Conservation (phyloP, 1,140 invertebrate species). For the Heliconius eleuchia region DNA sequence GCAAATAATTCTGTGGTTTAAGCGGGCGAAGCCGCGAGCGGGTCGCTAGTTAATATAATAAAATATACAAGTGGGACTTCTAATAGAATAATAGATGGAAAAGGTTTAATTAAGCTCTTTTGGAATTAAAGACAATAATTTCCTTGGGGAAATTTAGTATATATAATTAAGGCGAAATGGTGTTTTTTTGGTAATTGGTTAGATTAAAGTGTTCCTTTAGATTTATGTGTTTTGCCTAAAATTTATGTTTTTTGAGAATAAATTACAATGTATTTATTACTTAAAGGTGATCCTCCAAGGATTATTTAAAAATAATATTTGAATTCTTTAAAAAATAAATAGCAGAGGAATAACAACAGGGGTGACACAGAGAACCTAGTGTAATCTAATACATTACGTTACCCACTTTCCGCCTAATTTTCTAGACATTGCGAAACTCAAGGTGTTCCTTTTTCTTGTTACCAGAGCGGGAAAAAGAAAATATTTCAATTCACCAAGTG, state of each 20-base stretch:
- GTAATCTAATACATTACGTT: too few species aligned
- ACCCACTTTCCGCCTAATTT: too few species aligned
- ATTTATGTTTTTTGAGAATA: background rate
- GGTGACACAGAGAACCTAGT: too few species aligned
- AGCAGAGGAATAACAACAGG: too few species aligned
- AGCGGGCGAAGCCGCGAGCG: too few species aligned
- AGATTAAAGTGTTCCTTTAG: slow-evolving; percentile 8
- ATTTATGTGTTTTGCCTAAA: background rate
- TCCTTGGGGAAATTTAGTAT: slow-evolving; percentile 17
- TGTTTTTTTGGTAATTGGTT: slow-evolving; percentile 1
- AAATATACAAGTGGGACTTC: background rate
- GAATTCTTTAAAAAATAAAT: background rate
- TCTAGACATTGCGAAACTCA: too few species aligned
- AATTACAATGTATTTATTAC: background rate
- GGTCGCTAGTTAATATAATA: background rate
- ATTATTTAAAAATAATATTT: background rate
- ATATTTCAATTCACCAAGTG: too few species aligned
- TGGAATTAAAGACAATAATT: slow-evolving; percentile 7
- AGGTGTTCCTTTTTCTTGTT: too few species aligned
- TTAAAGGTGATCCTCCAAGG: background rate
- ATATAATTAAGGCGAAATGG: background rate
- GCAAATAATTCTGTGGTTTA: too few species aligned
- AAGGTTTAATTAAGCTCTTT: background rate
- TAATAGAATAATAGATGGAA: background rate
- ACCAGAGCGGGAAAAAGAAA: too few species aligned